These are phyloP conservation scores for Malthinus flaveolus DNA, from an alignment of 2,888 invertebrate species.

Conservation along the genomic window DNA sequence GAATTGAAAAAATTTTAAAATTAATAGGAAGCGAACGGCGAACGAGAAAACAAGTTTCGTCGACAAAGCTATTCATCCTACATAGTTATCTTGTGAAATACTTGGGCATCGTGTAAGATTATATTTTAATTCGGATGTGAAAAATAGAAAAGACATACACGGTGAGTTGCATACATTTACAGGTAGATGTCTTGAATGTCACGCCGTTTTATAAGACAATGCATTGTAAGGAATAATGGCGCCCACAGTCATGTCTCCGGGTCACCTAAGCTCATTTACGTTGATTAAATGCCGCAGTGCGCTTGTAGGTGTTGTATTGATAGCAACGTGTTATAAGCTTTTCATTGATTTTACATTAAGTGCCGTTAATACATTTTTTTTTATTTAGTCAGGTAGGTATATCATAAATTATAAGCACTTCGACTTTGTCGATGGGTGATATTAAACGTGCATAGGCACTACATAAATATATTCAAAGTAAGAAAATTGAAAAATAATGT, in stretches of 20 bases:
- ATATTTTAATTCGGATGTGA: conserved; percentile 40
- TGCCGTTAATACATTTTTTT: conserved; percentile 25
- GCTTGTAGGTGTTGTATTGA: conserved; percentile 29
- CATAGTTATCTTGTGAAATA: conserved; percentile 24
- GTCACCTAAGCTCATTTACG: conserved; percentile 33
- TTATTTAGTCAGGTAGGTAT: conserved; percentile 7
- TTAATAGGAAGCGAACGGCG: conserved; percentile 25
- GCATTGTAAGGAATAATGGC: conserved; percentile 30
- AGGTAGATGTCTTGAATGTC: conserved; percentile 30
- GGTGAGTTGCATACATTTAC: conserved; percentile 35
- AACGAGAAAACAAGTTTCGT: conserved; percentile 19
- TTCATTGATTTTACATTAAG: conserved; percentile 27
- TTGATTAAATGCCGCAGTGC: conserved; percentile 31
- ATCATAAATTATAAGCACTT: conserved; percentile 16
- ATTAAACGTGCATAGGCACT: no score
- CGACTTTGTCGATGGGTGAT: background rate
- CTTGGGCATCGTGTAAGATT: conserved; percentile 37
- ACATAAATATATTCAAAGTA: no score
- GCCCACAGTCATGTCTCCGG: conserved; percentile 28
- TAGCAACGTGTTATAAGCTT: conserved; percentile 24
- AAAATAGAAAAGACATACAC: conserved; percentile 38
- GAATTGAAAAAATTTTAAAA: conserved; percentile 3
- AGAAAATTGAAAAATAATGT: no score
- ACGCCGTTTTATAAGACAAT: conserved; percentile 25
- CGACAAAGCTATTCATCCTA: conserved; percentile 30